phyloP scores from a whole-genome alignment of 2,113 vertebrate species.

The Pagrus major region DNA sequence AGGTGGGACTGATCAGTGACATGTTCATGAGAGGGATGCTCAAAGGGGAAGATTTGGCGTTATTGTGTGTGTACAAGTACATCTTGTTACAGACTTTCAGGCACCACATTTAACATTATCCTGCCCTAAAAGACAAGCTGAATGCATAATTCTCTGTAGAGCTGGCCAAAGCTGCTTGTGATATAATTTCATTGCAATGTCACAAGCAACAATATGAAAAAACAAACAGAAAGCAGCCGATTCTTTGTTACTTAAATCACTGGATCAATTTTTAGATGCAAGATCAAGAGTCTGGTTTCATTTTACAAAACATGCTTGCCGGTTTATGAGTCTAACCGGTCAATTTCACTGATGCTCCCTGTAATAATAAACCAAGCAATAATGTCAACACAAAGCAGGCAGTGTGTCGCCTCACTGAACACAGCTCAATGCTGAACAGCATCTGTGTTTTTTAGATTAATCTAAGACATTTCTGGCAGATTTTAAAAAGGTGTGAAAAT shows the following conservation, averaged over 20 bases:
- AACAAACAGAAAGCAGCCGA: background rate
- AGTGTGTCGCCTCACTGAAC: background rate
- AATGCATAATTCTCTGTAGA: background rate
- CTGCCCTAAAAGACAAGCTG: background rate
- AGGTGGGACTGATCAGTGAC: background rate
- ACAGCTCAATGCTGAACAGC: background rate
- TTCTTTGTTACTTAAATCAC: background rate
- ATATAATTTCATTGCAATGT: background rate
- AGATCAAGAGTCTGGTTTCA: background rate
- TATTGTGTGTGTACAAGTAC: background rate
- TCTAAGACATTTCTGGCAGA: too few species aligned
- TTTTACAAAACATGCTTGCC: background rate
- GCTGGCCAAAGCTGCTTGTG: background rate
- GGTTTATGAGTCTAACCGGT: background rate
- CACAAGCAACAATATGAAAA: background rate
- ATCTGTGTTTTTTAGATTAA: too few species aligned
- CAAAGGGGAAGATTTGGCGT: too few species aligned
- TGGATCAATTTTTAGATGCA: background rate
- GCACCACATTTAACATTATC: background rate
- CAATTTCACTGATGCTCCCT: background rate
- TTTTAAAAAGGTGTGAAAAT: too few species aligned
- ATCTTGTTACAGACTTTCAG: background rate
- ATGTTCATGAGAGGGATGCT: background rate
- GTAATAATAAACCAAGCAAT: background rate
- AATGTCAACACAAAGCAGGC: background rate